Evolutionary conservation across 2,888 invertebrate species (phyloP), one percentile per base, ranked within the genome.

Genomic region (Tenthredo notha): DNA sequence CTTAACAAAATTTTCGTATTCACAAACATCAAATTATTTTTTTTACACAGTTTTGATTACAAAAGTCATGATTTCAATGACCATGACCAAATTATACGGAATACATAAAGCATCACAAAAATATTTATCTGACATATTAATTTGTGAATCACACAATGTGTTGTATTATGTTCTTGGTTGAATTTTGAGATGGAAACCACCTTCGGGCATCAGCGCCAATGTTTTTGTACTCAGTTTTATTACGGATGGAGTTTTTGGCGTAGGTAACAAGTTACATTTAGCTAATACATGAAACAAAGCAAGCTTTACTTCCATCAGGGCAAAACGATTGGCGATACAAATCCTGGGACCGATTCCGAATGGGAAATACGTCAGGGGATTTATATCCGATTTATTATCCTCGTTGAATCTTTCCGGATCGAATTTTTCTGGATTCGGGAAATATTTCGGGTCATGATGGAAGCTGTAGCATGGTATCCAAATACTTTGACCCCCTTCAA

Each of bases 351-450:
- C 85, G 3, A 61, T 29, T 50, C 85, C 85, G 9, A 65, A 85
- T 0, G 95, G 95, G 90, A 94, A 89, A 86, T 67, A 85, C 15
- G 70, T 50, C 18, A 78, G 15, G 18, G 84, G 75, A 50, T 93
- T 91, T 12, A 92, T 89, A 3, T 90, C 88, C 10, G 87, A 86
- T 77, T 92, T 92, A 25, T 91, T 91, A 58, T 91, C 91, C 0
- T 91, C 89, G 18, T 89, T 86, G 86, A 94, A 94, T 18, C 94
- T 89, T 0, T 94, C 93, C 0, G 94, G 94, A 85, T 93, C 88
- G 85, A 94, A 94, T 65, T 89, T 90, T 0, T 91, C 88, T 0
- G 94, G 94, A 29, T 94, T 89, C 0, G 92, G 87, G 85, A 90
- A 94, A 85, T 92, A 89, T 2, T 92, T 86, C 0, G 92, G 89